Evolutionary conservation across 2,888 invertebrate species (phyloP).

Genomic region (Rhingia campestris): DNA sequence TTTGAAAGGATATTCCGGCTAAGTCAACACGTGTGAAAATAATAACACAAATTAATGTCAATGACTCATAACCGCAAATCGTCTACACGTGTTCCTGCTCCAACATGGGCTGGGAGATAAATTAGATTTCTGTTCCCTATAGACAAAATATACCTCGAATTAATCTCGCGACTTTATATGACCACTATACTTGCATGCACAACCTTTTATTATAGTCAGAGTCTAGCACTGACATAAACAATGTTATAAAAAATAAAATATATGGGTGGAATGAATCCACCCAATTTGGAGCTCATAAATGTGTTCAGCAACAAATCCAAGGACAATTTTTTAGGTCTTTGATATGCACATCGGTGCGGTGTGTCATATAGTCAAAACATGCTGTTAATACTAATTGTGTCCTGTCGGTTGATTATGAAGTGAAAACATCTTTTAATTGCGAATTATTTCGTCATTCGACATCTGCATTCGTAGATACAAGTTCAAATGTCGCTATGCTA

Average conservation of each 20-base stretch:
- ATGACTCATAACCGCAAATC: no score
- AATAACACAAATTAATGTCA: no score
- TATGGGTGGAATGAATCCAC: constrained; percentile 5
- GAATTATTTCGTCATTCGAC: no score
- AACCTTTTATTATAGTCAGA: not conserved
- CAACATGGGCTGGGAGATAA: not conserved
- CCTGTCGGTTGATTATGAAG: no score
- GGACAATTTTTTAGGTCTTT: not conserved
- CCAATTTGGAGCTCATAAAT: constrained; percentile 18
- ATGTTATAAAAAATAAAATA: constrained; percentile 14
- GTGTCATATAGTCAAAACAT: no score
- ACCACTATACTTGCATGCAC: not conserved
- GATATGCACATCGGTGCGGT: no score
- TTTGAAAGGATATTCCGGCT: no score
- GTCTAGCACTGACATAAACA: constrained; percentile 17
- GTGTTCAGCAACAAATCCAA: constrained; percentile 14
- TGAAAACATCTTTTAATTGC: no score
- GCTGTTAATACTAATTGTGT: no score
- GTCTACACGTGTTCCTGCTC: not conserved
- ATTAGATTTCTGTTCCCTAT: not conserved
- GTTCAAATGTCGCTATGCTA: no score
- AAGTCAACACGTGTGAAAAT: no score
- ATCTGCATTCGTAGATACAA: no score
- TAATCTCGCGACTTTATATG: constrained; percentile 10
- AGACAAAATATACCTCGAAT: not conserved